A percentile compares a stretch with the other conserved stretches of the same genome.
phyloP scores from a whole-genome alignment of 2,888 invertebrate species.

The Lasioglossum marginatum region DNA sequence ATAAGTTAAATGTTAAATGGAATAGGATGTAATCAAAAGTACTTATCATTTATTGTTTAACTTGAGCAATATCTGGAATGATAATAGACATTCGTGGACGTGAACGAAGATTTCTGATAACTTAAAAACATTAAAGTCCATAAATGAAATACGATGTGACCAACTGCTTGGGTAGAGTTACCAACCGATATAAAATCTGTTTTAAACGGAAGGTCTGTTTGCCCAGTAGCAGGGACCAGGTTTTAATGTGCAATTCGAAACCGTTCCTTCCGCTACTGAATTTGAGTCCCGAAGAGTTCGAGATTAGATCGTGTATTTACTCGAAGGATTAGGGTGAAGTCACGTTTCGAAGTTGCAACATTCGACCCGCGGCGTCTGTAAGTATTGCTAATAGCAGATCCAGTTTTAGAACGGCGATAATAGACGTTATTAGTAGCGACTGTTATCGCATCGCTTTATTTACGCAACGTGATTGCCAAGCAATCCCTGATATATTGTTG shows the following conservation, averaged over 20 bases:
- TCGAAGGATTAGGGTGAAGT: neutral
- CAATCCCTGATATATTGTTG: slow-evolving; percentile 14
- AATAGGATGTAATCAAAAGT: neutral
- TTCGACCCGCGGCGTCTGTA: neutral
- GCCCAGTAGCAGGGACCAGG: neutral
- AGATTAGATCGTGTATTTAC: neutral
- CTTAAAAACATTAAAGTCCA: neutral
- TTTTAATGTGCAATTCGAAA: neutral
- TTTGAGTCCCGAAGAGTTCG: neutral
- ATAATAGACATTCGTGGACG: neutral
- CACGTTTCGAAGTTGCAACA: neutral
- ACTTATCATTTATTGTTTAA: neutral
- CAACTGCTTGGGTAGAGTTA: neutral
- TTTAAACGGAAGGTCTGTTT: neutral
- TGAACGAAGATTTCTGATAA: no score
- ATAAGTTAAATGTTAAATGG: neutral
- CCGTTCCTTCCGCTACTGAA: neutral
- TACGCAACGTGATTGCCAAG: slow-evolving; percentile 5
- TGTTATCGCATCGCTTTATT: slow-evolving; percentile 39
- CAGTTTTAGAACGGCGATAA: neutral
- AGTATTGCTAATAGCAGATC: slow-evolving; percentile 1
- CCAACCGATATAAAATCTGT: neutral
- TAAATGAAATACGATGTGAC: no score
- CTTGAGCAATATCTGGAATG: neutral
- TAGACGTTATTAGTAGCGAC: slow-evolving; percentile 1